A percentile compares a stretch with the other conserved stretches of the same genome.
Evolutionary conservation across 2,797 vertebrate species (phyloP).

Genomic region (Chelonia mydas): DNA sequence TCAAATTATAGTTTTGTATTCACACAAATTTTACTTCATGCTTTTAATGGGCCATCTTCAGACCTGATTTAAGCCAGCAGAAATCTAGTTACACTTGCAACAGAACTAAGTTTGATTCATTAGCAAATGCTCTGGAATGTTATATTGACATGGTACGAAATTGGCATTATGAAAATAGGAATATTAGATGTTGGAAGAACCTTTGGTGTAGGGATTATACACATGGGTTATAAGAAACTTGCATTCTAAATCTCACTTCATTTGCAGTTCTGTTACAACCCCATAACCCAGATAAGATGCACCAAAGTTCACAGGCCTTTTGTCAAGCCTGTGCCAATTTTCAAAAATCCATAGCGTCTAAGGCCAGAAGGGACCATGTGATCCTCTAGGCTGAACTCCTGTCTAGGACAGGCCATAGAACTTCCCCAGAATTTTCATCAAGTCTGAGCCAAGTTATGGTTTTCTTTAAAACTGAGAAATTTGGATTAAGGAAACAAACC

Average conservation of each 20-base stretch:
- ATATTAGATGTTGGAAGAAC: background rate
- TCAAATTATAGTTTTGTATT: background rate
- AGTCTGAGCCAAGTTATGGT: background rate
- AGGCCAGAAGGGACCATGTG: background rate
- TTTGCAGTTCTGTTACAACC: background rate
- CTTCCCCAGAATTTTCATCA: background rate
- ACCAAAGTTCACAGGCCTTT: background rate
- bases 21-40: background rate
- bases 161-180: background rate
- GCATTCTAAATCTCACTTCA: background rate
- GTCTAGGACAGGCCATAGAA: background rate
- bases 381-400: background rate
- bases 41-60: background rate
- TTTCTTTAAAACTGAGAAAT: background rate
- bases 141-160: background rate
- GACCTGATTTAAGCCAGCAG: background rate
- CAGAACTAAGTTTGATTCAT: background rate
- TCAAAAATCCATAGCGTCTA: background rate
- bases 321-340: background rate
- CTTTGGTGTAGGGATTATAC: background rate
- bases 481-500: background rate
- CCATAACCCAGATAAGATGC: background rate
- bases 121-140: background rate
- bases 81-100: background rate
- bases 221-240: background rate